These are phyloP conservation scores for Hylaeus anthracinus DNA, from an alignment of 1,140 invertebrate species.

Conservation along the genomic window DNA sequence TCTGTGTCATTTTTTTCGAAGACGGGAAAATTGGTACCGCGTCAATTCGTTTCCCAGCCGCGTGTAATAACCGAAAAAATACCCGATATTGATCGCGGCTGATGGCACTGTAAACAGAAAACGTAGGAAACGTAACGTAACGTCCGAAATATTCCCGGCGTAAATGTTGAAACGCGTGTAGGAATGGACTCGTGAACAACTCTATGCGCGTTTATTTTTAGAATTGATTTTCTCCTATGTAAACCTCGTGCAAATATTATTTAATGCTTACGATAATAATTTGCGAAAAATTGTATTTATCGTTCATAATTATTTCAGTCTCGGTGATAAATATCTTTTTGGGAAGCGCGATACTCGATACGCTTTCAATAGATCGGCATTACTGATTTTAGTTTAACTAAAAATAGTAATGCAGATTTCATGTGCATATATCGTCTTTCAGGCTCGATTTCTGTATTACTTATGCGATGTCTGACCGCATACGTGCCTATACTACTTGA, in stretches of 20 bases:
- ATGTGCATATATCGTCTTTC: too few relatives aligned
- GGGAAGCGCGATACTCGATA: too few relatives aligned
- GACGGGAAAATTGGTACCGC: neutral
- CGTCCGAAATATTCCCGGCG: neutral
- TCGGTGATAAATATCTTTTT: too few relatives aligned
- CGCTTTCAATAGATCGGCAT: too few relatives aligned
- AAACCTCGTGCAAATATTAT: neutral
- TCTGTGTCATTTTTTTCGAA: neutral
- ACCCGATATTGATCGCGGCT: conserved; percentile 16
- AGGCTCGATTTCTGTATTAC: too few relatives aligned
- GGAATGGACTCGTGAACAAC: conserved; percentile 9
- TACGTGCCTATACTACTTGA: too few relatives aligned
- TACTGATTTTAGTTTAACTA: too few relatives aligned
- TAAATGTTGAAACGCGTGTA: conserved; percentile 11
- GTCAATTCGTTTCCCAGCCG: neutral
- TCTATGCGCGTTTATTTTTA: conserved; percentile 21
- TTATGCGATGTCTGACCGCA: too few relatives aligned
- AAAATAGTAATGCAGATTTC: too few relatives aligned
- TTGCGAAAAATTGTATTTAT: too few relatives aligned
- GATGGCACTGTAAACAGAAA: conserved; percentile 11
- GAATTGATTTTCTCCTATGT: conserved; percentile 14
- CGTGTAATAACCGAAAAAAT: conserved; percentile 17
- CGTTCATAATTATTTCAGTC: too few relatives aligned
- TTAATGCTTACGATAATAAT: too few relatives aligned
- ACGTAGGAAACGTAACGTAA: conserved; percentile 17